Base-by-base conservation (phyloP, 2,888 invertebrate genomes). In the Hemaris fuciformis region DNA sequence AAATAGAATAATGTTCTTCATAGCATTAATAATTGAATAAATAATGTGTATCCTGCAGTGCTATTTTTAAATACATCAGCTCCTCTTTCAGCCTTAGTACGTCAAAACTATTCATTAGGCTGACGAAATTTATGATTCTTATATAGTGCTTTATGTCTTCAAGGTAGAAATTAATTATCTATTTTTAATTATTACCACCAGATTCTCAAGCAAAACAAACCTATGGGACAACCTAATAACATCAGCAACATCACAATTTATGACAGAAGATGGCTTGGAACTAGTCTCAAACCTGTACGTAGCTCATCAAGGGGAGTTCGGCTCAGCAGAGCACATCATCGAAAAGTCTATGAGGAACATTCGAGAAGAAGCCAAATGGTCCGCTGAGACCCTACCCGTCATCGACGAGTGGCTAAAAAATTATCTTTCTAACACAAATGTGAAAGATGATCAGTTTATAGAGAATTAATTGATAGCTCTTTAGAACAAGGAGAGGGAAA, bases 221-320 rank as follows among this genome's bases (percentile, higher is more conserved):
- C 86, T 97, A 2, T 97, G 97, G 97, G 95, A 96, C 73, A 95
- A 94, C 74, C 87, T 97, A 6, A 94, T 97, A 43, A 94, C 95
- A 31, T 94, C 96, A 4, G 96, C 96, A 0, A 96, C 96, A 0
- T 95, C 95, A 0, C 94, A 94, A 1, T 97, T 97, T 83, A 96
- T 95, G 57, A 96, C 96, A 0, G 94, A 95, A 76, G 94, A 95
- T 71, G 97, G 96, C 0, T 89, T 96, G 13, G 94, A 95, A 65
- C 93, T 95, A 88, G 96, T 96, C 0, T 93, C 94, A 1, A 93
- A 94, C 43, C 77, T 97, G 0, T 95, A 96, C 73, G 90, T 93
- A 0, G 91, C 93, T 20, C 94, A 94, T 56, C 93, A 94, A 69
- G 95, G 94, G 0, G 95, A 96, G 72, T 96, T 96, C 68, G 96